Percentiles rank a stretch among this genome's conserved stretches.
phyloP scores from a whole-genome alignment of 2,113 vertebrate genomes.

The Pteronura brasiliensis region DNA sequence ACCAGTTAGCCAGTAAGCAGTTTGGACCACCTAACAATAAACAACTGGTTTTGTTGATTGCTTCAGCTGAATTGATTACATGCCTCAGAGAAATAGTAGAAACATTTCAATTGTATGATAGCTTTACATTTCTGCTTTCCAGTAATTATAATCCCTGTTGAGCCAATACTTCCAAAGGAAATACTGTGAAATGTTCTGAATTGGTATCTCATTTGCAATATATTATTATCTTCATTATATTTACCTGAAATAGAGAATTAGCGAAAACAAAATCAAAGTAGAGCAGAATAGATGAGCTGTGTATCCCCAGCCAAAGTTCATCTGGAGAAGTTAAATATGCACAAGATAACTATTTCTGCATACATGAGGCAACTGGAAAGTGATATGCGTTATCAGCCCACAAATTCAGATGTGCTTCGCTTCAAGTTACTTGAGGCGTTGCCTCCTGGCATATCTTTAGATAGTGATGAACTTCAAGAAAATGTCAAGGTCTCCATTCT shows the following conservation, averaged over 20 bases:
- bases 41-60: constrained; percentile 59
- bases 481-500: neutral
- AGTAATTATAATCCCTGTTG: constrained; percentile 62
- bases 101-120: constrained; percentile 56
- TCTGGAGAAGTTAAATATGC: neutral
- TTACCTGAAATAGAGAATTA: constrained; percentile 55
- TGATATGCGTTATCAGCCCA: neutral
- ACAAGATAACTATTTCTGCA: neutral
- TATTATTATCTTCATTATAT: constrained; percentile 48
- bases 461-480: neutral
- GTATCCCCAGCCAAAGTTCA: neutral
- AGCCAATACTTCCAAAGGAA: constrained; percentile 56
- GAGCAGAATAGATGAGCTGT: neutral
- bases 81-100: constrained; percentile 46
- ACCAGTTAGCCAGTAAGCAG: constrained; percentile 36
- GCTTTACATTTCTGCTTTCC: constrained; percentile 67
- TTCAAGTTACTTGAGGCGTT: neutral
- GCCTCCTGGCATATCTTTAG: neutral
- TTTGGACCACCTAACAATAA: constrained; percentile 45
- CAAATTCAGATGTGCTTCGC: constrained; percentile 19
- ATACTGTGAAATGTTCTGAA: constrained; percentile 33
- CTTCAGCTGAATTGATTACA: constrained; percentile 60
- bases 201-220: constrained; percentile 34
- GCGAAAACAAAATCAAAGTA: constrained; percentile 34
- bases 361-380: neutral